A percentile compares a stretch with the other conserved stretches of the same genome.
Evolutionary conservation across 1,140 invertebrate genomes (phyloP).

Genomic region (Tetragonula clypearis): DNA sequence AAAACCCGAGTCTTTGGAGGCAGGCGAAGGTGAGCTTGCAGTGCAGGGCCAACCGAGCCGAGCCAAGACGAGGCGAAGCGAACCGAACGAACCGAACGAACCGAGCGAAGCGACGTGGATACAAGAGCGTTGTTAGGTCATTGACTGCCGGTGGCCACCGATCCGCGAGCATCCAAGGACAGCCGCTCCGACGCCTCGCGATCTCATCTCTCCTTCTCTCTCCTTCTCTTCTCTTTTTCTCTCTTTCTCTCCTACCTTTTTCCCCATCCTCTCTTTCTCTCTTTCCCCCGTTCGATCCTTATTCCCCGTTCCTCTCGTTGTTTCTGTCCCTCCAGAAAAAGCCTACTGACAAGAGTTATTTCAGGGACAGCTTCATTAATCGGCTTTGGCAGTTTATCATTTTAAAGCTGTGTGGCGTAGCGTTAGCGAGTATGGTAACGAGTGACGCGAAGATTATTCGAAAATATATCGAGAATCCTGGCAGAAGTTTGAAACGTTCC

Average conservation of each 20-base stretch:
- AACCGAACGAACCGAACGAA: slow-evolving; percentile 66
- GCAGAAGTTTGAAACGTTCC: neutral
- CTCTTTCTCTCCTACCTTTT: neutral
- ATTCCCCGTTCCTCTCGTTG: neutral
- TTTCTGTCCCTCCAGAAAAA: slow-evolving; percentile 19
- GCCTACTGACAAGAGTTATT: neutral
- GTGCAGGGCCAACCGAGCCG: slow-evolving; percentile 61
- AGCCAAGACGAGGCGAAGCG: slow-evolving; percentile 68
- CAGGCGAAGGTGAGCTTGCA: slow-evolving; percentile 42
- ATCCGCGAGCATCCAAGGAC: slow-evolving; percentile 80
- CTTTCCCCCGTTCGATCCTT: neutral
- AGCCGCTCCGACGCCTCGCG: slow-evolving; percentile 71
- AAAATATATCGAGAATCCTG: neutral
- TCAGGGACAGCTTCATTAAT: slow-evolving; percentile 43
- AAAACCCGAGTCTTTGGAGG: slow-evolving; percentile 1
- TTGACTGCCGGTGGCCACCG: slow-evolving; percentile 79
- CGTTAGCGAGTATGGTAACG: neutral
- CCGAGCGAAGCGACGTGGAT: slow-evolving; percentile 55
- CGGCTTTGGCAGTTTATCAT: neutral
- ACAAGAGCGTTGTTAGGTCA: slow-evolving; percentile 75
- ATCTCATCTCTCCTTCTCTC: slow-evolving; percentile 12
- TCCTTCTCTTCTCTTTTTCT: slow-evolving; percentile 4
- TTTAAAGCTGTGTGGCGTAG: neutral
- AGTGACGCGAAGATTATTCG: neutral
- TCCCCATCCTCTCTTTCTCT: slow-evolving; percentile 5